Base-by-base conservation (phyloP, 2,797 vertebrate genomes). In the Gymnodraco acuticeps region DNA sequence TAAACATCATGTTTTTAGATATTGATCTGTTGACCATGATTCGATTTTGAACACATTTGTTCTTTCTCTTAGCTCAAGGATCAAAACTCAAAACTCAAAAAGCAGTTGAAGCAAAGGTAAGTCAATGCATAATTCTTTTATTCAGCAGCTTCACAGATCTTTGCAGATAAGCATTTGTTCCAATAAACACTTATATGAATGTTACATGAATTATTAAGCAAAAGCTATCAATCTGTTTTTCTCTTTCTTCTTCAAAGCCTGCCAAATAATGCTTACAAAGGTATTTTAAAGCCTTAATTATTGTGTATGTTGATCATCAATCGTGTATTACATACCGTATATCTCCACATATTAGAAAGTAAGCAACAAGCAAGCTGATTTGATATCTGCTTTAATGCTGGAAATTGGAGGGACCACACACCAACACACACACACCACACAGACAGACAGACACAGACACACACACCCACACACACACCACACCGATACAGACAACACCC, bases 41-140 rank as follows among this genome's bases (percentile, higher is more conserved):
- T 51, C 19, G 23, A 46, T 69, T 13, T 13, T 4, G 45, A 16
- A 20, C 19, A 10, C 59, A 4, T 23, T 10, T 50, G 64, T 20
- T 47, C 45, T 41, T 70, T 56, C 45, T 23, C 9, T 9, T 64
- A 99, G 98, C 92, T 98, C 79, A 96, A 96, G 92, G 96, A 97
- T 65, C 96, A 98, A 82, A 92, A 95, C 84, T 95, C 95, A 27
- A 95, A 95, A 80, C 96, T 99, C 76, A 97, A 96, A 87, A 97
- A 96, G 86, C 96, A 98, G 91, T 90, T 99, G 92, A 97, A 98
- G 93, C 95, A 96, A 90, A 98, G 98, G 98, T 99, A 93, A 93
- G 95, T 52, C 3, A 53, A 64, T 46, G 4, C 1, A 17, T 15
- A 1, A 47, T 62, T 68, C 3, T 27, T 5, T 41, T 23, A 45